A percentile compares a stretch with the other conserved stretches of the same genome.
Evolutionary conservation across 2,797 vertebrate genomes (phyloP).

Genomic region (Chromis chromis): DNA sequence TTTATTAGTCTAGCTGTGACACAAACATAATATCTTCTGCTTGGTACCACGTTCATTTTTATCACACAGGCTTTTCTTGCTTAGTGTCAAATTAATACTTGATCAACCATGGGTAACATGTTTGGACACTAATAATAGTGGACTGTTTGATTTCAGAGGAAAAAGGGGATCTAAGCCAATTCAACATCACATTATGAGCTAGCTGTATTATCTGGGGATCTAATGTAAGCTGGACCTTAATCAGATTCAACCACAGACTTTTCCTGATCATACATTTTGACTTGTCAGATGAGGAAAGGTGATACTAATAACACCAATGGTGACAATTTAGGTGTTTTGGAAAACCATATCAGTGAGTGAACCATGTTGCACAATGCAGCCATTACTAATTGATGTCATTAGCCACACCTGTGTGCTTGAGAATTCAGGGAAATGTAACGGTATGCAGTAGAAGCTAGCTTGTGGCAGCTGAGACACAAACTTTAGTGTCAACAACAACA

Average conservation of each 20-base stretch:
- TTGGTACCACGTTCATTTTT: neutral
- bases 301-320: neutral
- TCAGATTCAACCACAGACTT: neutral
- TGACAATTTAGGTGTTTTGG: neutral
- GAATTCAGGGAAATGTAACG: neutral
- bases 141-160: no score
- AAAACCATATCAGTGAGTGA: neutral
- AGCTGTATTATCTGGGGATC: neutral
- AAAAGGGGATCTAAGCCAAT: no score
- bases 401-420: slow-evolving; percentile 12
- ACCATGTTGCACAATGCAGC: neutral
- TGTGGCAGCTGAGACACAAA: neutral
- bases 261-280: neutral
- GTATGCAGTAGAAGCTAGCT: neutral
- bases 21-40: neutral
- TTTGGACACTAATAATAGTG: no score
- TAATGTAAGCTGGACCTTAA: neutral
- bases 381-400: slow-evolving; percentile 11
- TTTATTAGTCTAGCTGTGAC: neutral
- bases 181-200: neutral
- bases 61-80: neutral
- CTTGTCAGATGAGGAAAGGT: neutral
- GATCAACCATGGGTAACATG: no score
- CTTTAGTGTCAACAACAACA: neutral
- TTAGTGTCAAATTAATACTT: neutral